Base-by-base conservation (phyloP, 1,140 invertebrate species). In the Pseudomyrmex pallidus region DNA sequence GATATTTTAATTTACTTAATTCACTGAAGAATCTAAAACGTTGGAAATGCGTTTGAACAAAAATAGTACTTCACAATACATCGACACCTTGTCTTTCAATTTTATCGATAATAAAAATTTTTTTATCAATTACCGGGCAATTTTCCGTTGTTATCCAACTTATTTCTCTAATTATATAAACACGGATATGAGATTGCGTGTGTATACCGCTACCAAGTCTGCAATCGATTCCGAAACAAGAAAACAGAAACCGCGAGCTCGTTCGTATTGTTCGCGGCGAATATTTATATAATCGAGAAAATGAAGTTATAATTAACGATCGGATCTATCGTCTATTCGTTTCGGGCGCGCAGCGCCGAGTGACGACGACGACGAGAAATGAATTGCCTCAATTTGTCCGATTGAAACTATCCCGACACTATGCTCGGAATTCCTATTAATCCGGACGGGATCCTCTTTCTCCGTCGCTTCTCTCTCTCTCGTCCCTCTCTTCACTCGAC, bases 371-470 rank as follows among this genome's bases (percentile, higher is more conserved):
- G 74, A 87, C 84, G 89, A 84, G 82, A 92, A 93, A 93, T 90
- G 90, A 85, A 93, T 92, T 89, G 90, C 90, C 85, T 90, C 91
- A 90, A 91, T 92, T 92, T 92, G 91, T 91, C 87, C 88, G 90
- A 90, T 90, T 90, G 89, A 91, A 92, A 92, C 91, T 92, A 92
- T 92, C 89, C 87, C 87, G 90, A 89, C 90, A 92, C 90, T 91
- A 90, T 91, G 92, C 85, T 88, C 86, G 89, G 91, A 90, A 93
- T 92, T 91, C 91, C 90, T 91, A 91, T 92, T 92, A 92, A 91
- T 89, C 72, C 83, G 73, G 63, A 35, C 83, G 77, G 77, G 77
- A 52, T 15, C 70, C 35, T 52, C 78, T 80, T 54, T 85, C 63
- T 62, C 46, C 57, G 63, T 74, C 68, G 5, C 70, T 73, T 80